Base-by-base conservation (phyloP, 92 coral and sea anemone species). In the Scolanthus callimorphus region DNA sequence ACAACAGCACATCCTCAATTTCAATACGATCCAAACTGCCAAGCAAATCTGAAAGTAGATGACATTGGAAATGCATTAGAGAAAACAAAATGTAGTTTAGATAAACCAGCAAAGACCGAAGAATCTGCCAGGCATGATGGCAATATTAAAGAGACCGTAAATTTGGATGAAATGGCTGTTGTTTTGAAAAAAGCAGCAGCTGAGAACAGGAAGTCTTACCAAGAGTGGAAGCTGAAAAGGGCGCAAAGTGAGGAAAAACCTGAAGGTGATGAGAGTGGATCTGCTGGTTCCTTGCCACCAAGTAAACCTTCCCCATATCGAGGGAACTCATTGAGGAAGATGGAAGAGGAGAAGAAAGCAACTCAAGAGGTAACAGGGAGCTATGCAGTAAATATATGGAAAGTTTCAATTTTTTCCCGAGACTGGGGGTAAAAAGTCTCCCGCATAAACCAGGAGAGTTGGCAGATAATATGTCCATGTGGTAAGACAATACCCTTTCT, bases 141-240 rank as follows among this genome's bases (percentile, higher is more conserved):
- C 9, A 19, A 17, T 15, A 25, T 11, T 9, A 26, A 20, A 19
- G 31, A 26, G 39, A 26, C 34, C 6, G 54, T 15, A 8, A 20
- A 48, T 8, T n/a, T 48, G 54, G 9, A 9, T 6, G 20, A 48
- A 17, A 48, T 15, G 54, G 8, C 54, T 4, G 54, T 48, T 17
- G 20, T 21, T 6, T 48, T n/a, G 25, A 6, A 48, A 48, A 48
- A n/a, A 9, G 19, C 19, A 48, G 54, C 54, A n/a, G 25, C 20
- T 4, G 54, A 21, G 25, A 48, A 21, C 54, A 55, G 46, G 60
- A 19, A 23, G 60, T 26, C 21, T 4, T 55, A 15, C 17, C 60
- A 23, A 25, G 60, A n/a, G 17, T 29, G 39, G 41, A 11, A 23
- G 60, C 60, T 34, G 41, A 34, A 34, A 15, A 6, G 41, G 15